phyloP scores from a whole-genome alignment of 30 jellyfish, hydroid and myxozoan species.

The Hydractinia symbiolongicarpus region DNA sequence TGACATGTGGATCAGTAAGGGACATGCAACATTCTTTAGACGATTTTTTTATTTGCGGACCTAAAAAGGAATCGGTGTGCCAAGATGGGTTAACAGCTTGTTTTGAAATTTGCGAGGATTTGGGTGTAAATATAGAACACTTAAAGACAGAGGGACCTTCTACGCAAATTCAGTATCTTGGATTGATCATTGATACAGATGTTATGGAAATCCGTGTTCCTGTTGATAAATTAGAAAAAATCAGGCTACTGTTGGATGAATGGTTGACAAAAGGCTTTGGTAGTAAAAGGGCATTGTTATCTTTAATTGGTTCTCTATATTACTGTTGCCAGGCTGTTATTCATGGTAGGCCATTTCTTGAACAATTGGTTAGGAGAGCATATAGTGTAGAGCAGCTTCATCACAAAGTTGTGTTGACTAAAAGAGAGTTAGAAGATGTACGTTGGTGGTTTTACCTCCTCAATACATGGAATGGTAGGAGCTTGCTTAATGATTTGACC shows the following conservation, averaged over 20 bases:
- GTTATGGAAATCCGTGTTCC: slow-evolving; percentile 36
- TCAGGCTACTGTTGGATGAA: slow-evolving; percentile 18
- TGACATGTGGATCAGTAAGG: neutral
- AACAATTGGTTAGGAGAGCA: slow-evolving; percentile 30
- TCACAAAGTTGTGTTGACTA: slow-evolving; percentile 16
- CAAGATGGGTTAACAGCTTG: slow-evolving; percentile 16
- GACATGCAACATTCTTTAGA: slow-evolving; percentile 46
- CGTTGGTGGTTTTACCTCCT: slow-evolving; percentile 42
- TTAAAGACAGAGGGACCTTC: slow-evolving; percentile 65
- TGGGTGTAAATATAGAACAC: slow-evolving; percentile 52
- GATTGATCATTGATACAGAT: slow-evolving; percentile 38
- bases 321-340: slow-evolving; percentile 58
- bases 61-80: slow-evolving; percentile 27
- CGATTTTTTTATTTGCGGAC: slow-evolving; percentile 18
- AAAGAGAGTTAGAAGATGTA: slow-evolving; percentile 34
- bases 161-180: slow-evolving; percentile 35
- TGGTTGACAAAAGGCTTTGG: slow-evolving; percentile 37
- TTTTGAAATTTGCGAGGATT: slow-evolving; percentile 23
- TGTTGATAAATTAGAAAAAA: slow-evolving; percentile 24
- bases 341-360: slow-evolving; percentile 34
- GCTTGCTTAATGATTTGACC: slow-evolving; percentile 31
- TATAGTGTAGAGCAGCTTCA: slow-evolving; percentile 29
- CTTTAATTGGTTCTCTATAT: slow-evolving; percentile 48
- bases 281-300: slow-evolving; percentile 33
- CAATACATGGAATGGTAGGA: slow-evolving; percentile 58